Evolutionary conservation across 53 echinoderm and acorn worm genomes (phyloP).

Genomic region (Patiria pectinifera): DNA sequence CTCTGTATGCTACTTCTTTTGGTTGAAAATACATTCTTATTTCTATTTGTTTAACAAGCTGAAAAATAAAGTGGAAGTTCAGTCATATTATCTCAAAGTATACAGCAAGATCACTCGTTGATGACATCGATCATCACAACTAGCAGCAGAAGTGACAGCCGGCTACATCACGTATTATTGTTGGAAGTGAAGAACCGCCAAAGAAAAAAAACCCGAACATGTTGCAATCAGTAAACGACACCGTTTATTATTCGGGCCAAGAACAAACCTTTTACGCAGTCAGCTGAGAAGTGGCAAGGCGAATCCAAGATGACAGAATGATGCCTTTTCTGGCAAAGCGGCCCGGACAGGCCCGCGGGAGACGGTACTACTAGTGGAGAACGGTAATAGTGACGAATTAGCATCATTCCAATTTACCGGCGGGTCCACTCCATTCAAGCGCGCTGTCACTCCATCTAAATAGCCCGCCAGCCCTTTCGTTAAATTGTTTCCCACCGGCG

Average conservation of each 20-base stretch:
- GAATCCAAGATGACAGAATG: constrained; percentile 38
- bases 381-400: constrained; percentile 61
- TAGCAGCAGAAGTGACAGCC: constrained; percentile 26
- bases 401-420: constrained; percentile 57
- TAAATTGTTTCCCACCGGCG: constrained; percentile 52
- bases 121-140: constrained; percentile 26
- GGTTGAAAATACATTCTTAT: background rate
- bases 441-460: constrained; percentile 37
- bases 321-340: constrained; percentile 38
- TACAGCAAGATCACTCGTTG: background rate
- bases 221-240: constrained; percentile 42
- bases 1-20: background rate
- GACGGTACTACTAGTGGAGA: background rate
- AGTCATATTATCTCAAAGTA: background rate
- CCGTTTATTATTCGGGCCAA: constrained; percentile 22
- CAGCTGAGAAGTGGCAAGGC: constrained; percentile 10
- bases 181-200: constrained; percentile 25
- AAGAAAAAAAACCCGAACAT: constrained; percentile 24
- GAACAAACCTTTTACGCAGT: constrained; percentile 34
- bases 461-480: constrained; percentile 16
- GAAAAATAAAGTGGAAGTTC: background rate
- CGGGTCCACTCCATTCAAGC: constrained; percentile 24
- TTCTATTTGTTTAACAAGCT: background rate
- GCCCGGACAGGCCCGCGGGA: constrained; percentile 41
- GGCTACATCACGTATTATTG: constrained; percentile 12